A percentile compares a stretch with the other conserved stretches of the same genome.
These are phyloP conservation scores for Emesis russula DNA, from an alignment of 2,888 invertebrate genomes.

Conservation along the genomic window DNA sequence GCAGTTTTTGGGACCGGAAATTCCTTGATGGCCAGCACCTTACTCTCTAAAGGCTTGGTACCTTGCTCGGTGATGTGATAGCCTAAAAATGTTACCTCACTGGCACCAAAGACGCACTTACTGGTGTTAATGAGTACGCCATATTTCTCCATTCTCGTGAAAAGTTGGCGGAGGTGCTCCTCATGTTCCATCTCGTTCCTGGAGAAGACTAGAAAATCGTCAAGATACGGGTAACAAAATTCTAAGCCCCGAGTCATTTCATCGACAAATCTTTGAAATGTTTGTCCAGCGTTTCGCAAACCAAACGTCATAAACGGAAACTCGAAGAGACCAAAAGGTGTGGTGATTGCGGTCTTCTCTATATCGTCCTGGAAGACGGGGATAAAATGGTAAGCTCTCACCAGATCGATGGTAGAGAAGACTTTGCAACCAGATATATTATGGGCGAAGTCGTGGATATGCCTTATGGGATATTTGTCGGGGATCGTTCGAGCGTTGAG, in stretches of 20 bases:
- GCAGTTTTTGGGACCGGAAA: slow-evolving; percentile 75
- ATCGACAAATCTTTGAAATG: background rate
- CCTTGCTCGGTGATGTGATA: slow-evolving; percentile 34
- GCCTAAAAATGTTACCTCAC: slow-evolving; percentile 38
- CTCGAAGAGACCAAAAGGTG: slow-evolving; percentile 73
- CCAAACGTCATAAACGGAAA: slow-evolving; percentile 90
- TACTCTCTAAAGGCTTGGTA: slow-evolving; percentile 33
- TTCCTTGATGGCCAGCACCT: slow-evolving; percentile 34
- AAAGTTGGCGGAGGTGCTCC: slow-evolving; percentile 36
- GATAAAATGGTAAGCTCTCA: slow-evolving; percentile 87
- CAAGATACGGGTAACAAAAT: slow-evolving; percentile 40
- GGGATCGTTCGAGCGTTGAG: slow-evolving; percentile 55
- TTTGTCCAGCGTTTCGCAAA: slow-evolving; percentile 72
- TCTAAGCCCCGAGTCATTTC: slow-evolving; percentile 86
- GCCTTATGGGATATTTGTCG: slow-evolving; percentile 43
- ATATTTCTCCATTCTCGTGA: slow-evolving; percentile 23
- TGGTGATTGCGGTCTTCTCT: slow-evolving; percentile 88
- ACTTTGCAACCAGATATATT: slow-evolving; percentile 41
- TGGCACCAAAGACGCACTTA: slow-evolving; percentile 41
- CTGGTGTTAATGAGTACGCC: slow-evolving; percentile 41
- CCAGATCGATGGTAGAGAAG: slow-evolving; percentile 47
- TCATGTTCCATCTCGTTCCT: slow-evolving; percentile 23
- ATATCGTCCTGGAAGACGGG: slow-evolving; percentile 88
- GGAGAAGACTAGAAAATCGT: slow-evolving; percentile 48
- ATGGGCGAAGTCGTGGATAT: slow-evolving; percentile 60